A percentile compares a stretch with the other conserved stretches of the same genome.
phyloP scores from a whole-genome alignment of 2,113 vertebrate species.

The Nipponia nippon region DNA sequence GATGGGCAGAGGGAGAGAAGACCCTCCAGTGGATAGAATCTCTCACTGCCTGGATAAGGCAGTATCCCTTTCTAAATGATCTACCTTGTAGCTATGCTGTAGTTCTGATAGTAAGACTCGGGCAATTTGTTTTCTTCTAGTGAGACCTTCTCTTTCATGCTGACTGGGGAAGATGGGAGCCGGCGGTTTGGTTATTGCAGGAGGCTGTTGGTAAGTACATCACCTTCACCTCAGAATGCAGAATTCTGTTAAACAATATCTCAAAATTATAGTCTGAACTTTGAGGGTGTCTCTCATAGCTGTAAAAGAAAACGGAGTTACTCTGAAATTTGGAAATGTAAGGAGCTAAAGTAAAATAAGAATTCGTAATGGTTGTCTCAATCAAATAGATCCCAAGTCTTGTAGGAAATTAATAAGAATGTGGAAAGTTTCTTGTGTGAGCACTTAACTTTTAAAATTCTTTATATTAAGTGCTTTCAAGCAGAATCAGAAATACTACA shows the following conservation, averaged over 20 bases:
- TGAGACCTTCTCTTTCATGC: slow-evolving; percentile 99
- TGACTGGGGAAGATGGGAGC: slow-evolving; percentile 97
- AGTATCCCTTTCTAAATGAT: neutral
- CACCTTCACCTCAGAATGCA: neutral
- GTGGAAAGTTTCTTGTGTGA: neutral
- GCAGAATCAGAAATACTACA: neutral
- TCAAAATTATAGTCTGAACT: neutral
- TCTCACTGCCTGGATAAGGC: neutral
- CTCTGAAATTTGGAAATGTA: neutral
- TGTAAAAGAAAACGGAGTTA: neutral
- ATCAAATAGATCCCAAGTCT: neutral
- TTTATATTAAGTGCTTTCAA: neutral
- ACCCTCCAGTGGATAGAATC: neutral
- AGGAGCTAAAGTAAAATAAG: neutral
- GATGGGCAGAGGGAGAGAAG: neutral
- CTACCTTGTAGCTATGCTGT: neutral
- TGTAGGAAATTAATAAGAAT: neutral
- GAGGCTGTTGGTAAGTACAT: slow-evolving; percentile 91
- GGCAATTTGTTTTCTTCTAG: slow-evolving; percentile 70
- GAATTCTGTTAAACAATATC: neutral
- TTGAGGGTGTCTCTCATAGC: neutral
- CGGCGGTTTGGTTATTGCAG: slow-evolving; percentile 96
- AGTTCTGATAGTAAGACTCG: neutral
- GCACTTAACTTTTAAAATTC: neutral
- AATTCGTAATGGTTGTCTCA: neutral